Base-by-base conservation (phyloP, 2,888 invertebrate species). In the Drosophila falleni region DNA sequence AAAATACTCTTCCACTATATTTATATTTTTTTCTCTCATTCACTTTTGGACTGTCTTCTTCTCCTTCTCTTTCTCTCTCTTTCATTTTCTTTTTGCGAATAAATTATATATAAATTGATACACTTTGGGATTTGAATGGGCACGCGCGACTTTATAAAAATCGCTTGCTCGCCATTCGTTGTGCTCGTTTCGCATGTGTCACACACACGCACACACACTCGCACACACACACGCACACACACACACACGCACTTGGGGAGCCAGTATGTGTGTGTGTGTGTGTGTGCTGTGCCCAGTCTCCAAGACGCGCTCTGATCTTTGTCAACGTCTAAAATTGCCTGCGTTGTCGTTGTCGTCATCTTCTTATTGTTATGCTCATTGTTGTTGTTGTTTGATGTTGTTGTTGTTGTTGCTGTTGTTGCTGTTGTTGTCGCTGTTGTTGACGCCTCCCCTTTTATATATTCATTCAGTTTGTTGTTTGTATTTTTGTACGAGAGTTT, bases 401-500 rank as follows among this genome's bases (percentile, higher is more conserved):
- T 59, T 44, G 16, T 10, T 41, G 16, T 8, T 44, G 44, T 59
- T 67, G 47, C 35, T 53, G 23, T 29, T 29, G 62, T 46, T 47
- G 62, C 42, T 47, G 69, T 66, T 56, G 69, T 66, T 56, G 66
- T 73, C 61, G 60, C 51, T 59, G 68, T 76, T 80, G 80, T 87
- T 86, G 87, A 90, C 91, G 88, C 91, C 91, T 90, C 91, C 91
- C 90, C 90, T 90, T 91, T 89, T 90, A 70, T 76, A 54, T 61
- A 75, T 82, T 80, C 80, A 83, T 83, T 83, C 82, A 72, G 5
- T 55, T 72, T 67, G n/a, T 75, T 74, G 62, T 71, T 33, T 81
- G 42, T 62, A 44, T 31, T 51, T 35, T 49, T 56, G 19, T 47
- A 26, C 39, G 56, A 42, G 60, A 71, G 85, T 81, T 86, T 87